phyloP scores from a whole-genome alignment of 2,797 vertebrate species.

The Zenarchopterus dispar region DNA sequence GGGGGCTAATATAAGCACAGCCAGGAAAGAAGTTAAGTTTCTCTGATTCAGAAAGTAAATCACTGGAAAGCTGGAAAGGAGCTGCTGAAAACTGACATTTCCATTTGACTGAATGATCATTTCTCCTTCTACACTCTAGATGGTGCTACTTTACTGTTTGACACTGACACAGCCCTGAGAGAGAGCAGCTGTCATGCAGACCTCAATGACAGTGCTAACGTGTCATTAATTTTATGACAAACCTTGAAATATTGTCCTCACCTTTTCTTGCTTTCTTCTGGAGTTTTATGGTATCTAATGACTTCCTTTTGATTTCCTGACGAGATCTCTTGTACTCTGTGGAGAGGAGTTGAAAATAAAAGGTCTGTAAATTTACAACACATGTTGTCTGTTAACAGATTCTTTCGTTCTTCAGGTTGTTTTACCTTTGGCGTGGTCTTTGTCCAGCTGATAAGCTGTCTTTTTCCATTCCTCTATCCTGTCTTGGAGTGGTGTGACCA shows the following conservation, averaged over 20 bases:
- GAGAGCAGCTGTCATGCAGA: conserved; percentile 7
- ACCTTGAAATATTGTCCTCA: conserved; percentile 52
- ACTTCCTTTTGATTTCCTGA: conserved; percentile 98
- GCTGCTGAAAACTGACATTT: conserved; percentile 29
- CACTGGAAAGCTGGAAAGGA: conserved; percentile 32
- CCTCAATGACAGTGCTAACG: neutral
- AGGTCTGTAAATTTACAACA: neutral
- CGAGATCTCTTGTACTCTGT: conserved; percentile 96
- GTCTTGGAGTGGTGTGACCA: conserved; percentile 95
- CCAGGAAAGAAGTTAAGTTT: conserved; percentile 21
- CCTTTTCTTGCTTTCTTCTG: conserved; percentile 99
- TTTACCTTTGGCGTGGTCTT: conserved; percentile 97
- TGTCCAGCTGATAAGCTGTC: conserved; percentile 93
- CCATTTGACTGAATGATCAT: conserved; percentile 23
- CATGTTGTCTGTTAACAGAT: accelerated
- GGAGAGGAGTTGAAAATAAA: neutral
- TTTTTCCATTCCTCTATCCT: conserved; percentile 98
- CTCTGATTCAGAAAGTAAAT: conserved; percentile 41
- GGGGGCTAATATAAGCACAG: conserved; percentile 30
- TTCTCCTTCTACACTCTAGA: conserved; percentile 47
- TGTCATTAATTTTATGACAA: neutral
- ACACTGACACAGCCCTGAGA: neutral
- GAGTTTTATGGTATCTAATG: conserved; percentile 95
- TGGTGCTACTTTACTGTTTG: conserved; percentile 52
- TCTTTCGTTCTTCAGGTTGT: neutral